Evolutionary conservation across 1,140 invertebrate species (phyloP).

Genomic region (Calliopsis andreniformis): DNA sequence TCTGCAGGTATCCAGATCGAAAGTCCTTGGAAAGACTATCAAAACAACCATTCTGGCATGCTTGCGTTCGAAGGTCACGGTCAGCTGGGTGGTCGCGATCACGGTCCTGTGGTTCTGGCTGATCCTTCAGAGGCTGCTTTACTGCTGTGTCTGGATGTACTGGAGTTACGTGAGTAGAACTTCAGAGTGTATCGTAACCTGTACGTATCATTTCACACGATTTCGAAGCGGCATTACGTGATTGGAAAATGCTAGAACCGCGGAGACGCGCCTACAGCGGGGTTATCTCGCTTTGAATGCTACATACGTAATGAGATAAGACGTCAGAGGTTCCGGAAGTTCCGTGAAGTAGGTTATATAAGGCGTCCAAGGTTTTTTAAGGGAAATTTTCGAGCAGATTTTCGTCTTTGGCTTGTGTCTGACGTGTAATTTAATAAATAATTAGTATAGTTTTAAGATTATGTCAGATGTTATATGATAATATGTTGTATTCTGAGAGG

Average conservation of each 20-base stretch:
- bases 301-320: not conserved
- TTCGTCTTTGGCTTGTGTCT: too few relatives aligned
- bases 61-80: conserved; percentile 58
- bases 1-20: conserved; percentile 65
- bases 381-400: too few relatives aligned
- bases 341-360: too few relatives aligned
- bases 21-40: not conserved
- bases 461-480: too few relatives aligned
- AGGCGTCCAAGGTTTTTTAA: too few relatives aligned
- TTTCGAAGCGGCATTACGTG: not conserved
- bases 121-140: conserved; percentile 72
- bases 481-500: too few relatives aligned
- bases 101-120: conserved; percentile 75
- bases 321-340: too few relatives aligned
- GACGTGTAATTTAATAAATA: too few relatives aligned
- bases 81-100: conserved; percentile 68
- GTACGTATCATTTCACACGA: not conserved
- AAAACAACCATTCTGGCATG: not conserved
- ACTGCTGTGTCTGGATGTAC: conserved; percentile 72
- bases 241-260: not conserved
- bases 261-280: not conserved
- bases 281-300: not conserved
- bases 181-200: not conserved
- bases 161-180: conserved; percentile 71
- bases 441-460: too few relatives aligned